Evolutionary conservation across 2,113 vertebrate genomes (phyloP).

Genomic region (Calyptomena viridis): DNA sequence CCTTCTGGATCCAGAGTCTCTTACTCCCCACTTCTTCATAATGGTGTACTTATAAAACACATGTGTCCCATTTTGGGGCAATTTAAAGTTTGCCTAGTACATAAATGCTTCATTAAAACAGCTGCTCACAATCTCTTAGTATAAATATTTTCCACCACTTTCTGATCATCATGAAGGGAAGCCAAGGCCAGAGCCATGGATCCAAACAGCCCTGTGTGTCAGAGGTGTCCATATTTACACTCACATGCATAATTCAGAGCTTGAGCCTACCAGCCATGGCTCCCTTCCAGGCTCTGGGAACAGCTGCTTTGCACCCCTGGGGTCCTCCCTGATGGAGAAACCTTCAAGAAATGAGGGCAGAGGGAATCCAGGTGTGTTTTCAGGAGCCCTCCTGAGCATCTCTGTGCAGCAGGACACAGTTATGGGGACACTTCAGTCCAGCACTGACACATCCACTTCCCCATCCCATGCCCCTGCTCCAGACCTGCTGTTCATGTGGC

Average conservation of each 20-base stretch:
- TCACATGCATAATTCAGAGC: neutral
- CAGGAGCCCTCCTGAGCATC: neutral
- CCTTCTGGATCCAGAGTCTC: slow-evolving; percentile 26
- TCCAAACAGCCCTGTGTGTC: neutral
- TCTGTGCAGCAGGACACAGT: neutral
- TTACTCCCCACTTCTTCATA: slow-evolving; percentile 26
- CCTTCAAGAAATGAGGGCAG: neutral
- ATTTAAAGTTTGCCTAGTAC: slow-evolving; percentile 31
- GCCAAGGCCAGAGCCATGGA: neutral
- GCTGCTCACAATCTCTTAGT: slow-evolving; percentile 60
- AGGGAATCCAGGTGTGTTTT: neutral
- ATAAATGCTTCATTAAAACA: slow-evolving; percentile 55
- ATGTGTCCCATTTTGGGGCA: slow-evolving; percentile 48
- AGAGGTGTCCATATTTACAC: neutral
- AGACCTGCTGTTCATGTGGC: neutral
- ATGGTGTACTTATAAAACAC: slow-evolving; percentile 50
- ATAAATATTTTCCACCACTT: slow-evolving; percentile 48
- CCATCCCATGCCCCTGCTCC: neutral
- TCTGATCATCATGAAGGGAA: neutral
- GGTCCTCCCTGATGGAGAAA: neutral
- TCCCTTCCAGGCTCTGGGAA: neutral
- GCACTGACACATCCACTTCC: fast-evolving
- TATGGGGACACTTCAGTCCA: neutral
- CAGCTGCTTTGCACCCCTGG: neutral
- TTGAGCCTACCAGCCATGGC: neutral